A percentile compares a stretch with the other conserved stretches of the same genome.
These are phyloP conservation scores for Clavelina lepadiformis DNA, from an alignment of 23 tunicate genomes.

Conservation along the genomic window DNA sequence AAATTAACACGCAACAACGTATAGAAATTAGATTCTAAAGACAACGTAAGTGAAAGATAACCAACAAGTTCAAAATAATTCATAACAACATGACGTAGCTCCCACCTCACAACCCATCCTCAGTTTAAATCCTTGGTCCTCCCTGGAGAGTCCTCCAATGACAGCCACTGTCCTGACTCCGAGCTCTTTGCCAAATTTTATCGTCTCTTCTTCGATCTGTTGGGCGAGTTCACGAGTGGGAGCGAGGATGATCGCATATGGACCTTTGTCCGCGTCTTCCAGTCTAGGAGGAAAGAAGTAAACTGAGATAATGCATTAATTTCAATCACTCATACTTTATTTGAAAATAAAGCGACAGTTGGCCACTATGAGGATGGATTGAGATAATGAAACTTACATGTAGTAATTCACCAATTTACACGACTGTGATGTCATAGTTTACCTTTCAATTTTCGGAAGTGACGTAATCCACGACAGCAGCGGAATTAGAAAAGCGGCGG, in stretches of 20 bases:
- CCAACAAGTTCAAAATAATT: no score
- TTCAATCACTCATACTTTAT: not conserved
- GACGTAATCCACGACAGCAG: slow-evolving; percentile 94
- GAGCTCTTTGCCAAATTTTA: slow-evolving; percentile 85
- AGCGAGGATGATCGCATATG: slow-evolving; percentile 94
- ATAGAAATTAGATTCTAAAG: no score
- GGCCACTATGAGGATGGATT: not conserved
- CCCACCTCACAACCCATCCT: slow-evolving; percentile 97
- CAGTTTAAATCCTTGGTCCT: slow-evolving; percentile 94
- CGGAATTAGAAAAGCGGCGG: slow-evolving; percentile 95
- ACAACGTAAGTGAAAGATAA: no score
- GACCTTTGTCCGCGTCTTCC: slow-evolving; percentile 99
- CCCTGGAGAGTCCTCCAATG: slow-evolving; percentile 90
- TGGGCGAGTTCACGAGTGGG: slow-evolving; percentile 97
- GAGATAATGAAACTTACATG: not conserved
- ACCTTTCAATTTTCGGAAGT: slow-evolving; percentile 92
- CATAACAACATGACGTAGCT: not conserved
- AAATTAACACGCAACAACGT: no score
- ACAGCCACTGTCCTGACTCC: slow-evolving; percentile 98
- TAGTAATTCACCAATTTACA: no score
- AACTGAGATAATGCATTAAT: not conserved
- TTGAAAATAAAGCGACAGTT: no score
- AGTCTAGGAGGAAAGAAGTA: slow-evolving; percentile 17
- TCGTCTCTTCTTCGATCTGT: slow-evolving; percentile 95
- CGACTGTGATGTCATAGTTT: not conserved